Evolutionary conservation across 2,888 invertebrate genomes (phyloP), one percentile per base, ranked within the genome.

Genomic region (Eueremaeus valkanovi): DNA sequence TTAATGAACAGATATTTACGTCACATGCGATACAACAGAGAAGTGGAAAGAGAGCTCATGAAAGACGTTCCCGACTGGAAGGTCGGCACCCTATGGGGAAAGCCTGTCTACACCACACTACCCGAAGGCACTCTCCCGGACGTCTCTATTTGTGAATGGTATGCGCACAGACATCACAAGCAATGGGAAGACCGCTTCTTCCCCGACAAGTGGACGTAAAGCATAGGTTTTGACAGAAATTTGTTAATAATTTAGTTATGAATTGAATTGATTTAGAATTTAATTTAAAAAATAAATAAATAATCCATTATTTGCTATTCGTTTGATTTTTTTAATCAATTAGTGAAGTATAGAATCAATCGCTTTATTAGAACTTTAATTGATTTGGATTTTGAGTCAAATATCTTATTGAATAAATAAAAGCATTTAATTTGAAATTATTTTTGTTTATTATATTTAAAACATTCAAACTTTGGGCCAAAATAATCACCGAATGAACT

Each of bases 1-100:
- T 73, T 63, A 49, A 45, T 75, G 80, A 79, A 3, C 79, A 88
- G 88, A 74, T 85, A 84, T 81, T 82, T 96, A 82, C 92, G 90
- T 81, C 92, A 93, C 81, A 81, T 92, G 49, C 87, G 90, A 73
- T 87, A 86, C 76, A 92, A 93, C 83, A 88, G 93, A 21, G 93
- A 93, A 21, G 90, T 90, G 78, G 96, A 96, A 84, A 86, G 87
- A 0, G 89, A 91, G 75, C 85, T 96, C 42, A 97, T 97, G 96
- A 89, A 89, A 79, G 88, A 95, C 83, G 92, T 93, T 18, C 90
- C 91, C 76, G 91, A 91, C 79, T 96, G 96, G 96, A 89, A 91
- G 86, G 89, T 90, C 8, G 97, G 96, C 68, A 95, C 92, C 1
- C 91, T 89, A 84, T 93, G 90, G 80, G 93, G 93, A 6, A 90